Base-by-base conservation (phyloP, 2,113 vertebrate species). In the Microcebus jonahi region DNA sequence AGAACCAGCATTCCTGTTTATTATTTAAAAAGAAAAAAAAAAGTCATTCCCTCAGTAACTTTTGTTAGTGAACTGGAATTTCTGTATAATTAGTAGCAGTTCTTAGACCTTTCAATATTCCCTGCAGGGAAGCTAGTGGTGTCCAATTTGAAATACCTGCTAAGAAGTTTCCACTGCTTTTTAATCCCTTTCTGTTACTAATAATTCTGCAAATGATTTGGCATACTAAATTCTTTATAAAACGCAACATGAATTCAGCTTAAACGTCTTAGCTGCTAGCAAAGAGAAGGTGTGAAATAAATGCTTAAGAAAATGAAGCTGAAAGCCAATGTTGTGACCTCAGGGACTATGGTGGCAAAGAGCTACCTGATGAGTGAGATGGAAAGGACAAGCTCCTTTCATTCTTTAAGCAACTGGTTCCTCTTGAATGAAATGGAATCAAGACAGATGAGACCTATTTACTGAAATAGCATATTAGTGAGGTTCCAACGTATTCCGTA, bases 141-240 rank as follows among this genome's bases (percentile, higher is more conserved):
- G 67, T 82, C 92, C 88, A 92, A 97, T 94, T n/a, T 94, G 55
- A 96, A 97, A 97, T 45, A 90, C 71, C 81, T 80, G 90, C 96
- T 79, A 59, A 77, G 88, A 86, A n/a, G 18, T 80, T 97, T 59
- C 86, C 77, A 94, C 39, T 57, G 87, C 65, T 93, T 94, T 94
- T 75, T 70, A 94, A 95, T 67, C 36, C 73, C 45, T 34, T 79
- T 91, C 82, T 83, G 68, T 95, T 65, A 83, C 70, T 88, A 50
- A 82, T 81, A 96, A 92, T 75, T 84, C 82, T 92, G 50, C 42
- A 87, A 87, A 95, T 77, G 34, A 81, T 80, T 71, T 90, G 83
- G 50, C 79, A 94, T 42, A 80, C 25, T 73, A 25, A 90, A 97
- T 96, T 87, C 95, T 95, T 83, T 88, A 27, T 85, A 91, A 34